These are phyloP conservation scores for Aphis gossypii DNA, from an alignment of 1,140 invertebrate genomes.

Conservation along the genomic window DNA sequence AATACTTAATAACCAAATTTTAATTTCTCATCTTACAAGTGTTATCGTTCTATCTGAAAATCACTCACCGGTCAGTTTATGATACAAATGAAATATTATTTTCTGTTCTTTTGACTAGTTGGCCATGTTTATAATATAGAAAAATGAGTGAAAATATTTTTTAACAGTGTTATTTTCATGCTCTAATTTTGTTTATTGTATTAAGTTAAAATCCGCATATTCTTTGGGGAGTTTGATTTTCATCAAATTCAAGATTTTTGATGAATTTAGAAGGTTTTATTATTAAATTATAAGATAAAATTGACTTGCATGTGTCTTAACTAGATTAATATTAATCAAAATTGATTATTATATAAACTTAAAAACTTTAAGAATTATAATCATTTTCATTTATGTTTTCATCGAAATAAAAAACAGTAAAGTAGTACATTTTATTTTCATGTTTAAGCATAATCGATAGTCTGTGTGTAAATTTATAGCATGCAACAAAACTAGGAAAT, in stretches of 20 bases:
- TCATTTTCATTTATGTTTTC: neutral
- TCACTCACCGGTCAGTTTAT: neutral
- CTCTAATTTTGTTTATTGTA: neutral
- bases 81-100: neutral
- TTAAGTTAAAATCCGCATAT: neutral
- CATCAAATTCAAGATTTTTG: neutral
- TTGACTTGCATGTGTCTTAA: neutral
- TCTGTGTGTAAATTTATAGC: neutral
- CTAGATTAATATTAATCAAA: neutral
- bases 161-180: neutral
- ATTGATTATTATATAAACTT: neutral
- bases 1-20: neutral
- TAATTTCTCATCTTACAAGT: neutral
- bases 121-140: too few species aligned
- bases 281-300: neutral
- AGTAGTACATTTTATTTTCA: neutral
- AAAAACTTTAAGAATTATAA: neutral
- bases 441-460: neutral
- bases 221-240: neutral
- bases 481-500: conserved; percentile 4
- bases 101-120: too few species aligned
- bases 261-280: neutral
- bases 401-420: neutral
- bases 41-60: neutral
- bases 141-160: neutral